Base-by-base conservation (phyloP, 64 coral and sea anemone species). In the Actinia equina region DNA sequence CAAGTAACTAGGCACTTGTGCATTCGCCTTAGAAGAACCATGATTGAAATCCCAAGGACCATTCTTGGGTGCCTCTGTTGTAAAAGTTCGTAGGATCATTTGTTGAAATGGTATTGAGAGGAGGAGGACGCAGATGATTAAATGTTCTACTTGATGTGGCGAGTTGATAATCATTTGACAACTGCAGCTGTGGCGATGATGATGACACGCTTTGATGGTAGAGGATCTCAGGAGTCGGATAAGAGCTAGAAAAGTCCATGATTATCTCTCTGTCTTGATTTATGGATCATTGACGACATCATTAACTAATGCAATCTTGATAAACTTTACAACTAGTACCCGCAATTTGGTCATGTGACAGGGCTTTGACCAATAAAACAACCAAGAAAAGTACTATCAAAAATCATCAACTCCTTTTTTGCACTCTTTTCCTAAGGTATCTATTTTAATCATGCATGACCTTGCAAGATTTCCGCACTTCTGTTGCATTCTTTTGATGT, bases 1-100 rank as follows among this genome's bases (percentile, higher is more conserved):
- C 16, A 96, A 91, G 80, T 96, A 96, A 71, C 88, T 92, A 12
- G 91, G 94, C 17, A 96, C 91, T 69, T 91, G 89, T 71, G 43
- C 43, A 19, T 20, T 65, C 19, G 15, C 49, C 7, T 49, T 49
- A 1, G 55, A 54, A 6, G 52, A 7, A n/a, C 78, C 22, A 17
- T 17, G 43, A 52, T 52, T 49, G 78, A 52, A 74, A 41, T 74
- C 69, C 69, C 69, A 74, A 8, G 27, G 27, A 49, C 78, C 78
- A 81, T 44, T 81, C 42, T 81, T 81, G 78, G 78, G 20, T 15
- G 45, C 44, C 78, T 37, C 78, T 81, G 14, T 23, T 41, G 20
- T 74, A 74, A 26, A 74, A 74, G 69, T 25, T 74, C 69, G 69
- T 41, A 74, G 69, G 25, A 27, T 74, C 69, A 26, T 12, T 74